Evolutionary conservation across 2,797 vertebrate genomes (phyloP).

Genomic region (Anguilla marmorata): DNA sequence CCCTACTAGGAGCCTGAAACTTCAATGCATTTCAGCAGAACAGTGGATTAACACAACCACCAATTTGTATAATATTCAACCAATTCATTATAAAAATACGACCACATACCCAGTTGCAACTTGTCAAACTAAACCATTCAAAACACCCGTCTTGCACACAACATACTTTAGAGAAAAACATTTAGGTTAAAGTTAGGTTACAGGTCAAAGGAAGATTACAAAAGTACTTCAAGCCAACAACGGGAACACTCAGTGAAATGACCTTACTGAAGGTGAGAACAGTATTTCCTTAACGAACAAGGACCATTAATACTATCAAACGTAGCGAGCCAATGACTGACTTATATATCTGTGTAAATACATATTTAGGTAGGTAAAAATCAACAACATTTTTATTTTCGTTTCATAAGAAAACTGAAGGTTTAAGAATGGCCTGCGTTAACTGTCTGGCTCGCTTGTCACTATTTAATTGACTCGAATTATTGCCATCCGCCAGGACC

Average conservation of each 20-base stretch:
- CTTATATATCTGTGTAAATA: not conserved
- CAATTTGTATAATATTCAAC: not conserved
- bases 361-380: not conserved
- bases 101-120: not conserved
- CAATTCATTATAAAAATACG: not conserved
- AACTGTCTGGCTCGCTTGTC: not conserved
- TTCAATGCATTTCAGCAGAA: not conserved
- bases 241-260: not conserved
- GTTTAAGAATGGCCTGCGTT: not conserved
- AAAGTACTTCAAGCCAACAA: not conserved
- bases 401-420: not conserved
- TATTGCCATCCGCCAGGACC: not conserved
- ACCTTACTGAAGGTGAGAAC: slow-evolving; percentile 21
- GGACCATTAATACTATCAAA: not conserved
- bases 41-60: not conserved
- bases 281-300: not conserved
- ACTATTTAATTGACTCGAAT: not conserved
- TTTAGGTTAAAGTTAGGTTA: too few species aligned
- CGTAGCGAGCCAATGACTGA: not conserved
- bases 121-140: not conserved
- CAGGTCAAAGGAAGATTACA: not conserved
- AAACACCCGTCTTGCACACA: not conserved
- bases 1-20: not conserved
- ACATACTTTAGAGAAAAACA: too few species aligned
- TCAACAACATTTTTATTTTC: not conserved